phyloP scores from a whole-genome alignment of 2,797 vertebrate genomes.

The Decapterus maruadsi region DNA sequence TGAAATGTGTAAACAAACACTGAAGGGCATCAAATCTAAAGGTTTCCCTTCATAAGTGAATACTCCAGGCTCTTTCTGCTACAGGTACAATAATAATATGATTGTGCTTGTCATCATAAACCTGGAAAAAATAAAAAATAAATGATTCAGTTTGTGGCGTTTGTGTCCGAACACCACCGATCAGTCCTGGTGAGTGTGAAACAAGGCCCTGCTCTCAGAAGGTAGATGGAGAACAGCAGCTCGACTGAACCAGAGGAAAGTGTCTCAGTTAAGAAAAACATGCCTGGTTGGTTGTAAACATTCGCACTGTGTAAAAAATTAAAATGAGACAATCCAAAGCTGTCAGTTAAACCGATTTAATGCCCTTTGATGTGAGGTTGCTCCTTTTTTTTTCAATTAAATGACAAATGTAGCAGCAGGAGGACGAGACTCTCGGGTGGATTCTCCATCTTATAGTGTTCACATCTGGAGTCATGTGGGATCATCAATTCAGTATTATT shows the following conservation, averaged over 20 bases:
- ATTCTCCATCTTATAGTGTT: slow-evolving; percentile 13
- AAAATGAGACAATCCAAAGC: slow-evolving; percentile 61
- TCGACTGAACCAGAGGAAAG: not conserved
- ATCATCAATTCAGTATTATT: not conserved
- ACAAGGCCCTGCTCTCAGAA: not conserved
- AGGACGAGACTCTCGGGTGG: slow-evolving; percentile 25
- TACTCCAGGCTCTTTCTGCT: not conserved
- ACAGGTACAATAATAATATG: not conserved
- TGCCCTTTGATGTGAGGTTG: slow-evolving; percentile 62
- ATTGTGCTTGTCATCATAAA: not conserved
- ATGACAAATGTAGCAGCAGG: slow-evolving; percentile 53
- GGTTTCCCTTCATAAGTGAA: not conserved
- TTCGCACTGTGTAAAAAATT: not conserved
- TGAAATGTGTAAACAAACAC: not conserved
- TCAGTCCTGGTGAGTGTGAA: not conserved
- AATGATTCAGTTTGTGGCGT: not conserved
- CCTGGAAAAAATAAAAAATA: not conserved
- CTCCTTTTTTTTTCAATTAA: slow-evolving; percentile 17
- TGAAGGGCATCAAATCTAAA: not conserved
- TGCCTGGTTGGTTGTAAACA: not conserved
- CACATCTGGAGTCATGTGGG: slow-evolving; percentile 8
- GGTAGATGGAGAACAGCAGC: not conserved
- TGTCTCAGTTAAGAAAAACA: not conserved
- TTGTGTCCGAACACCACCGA: not conserved
- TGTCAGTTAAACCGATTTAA: slow-evolving; percentile 67